phyloP scores from a whole-genome alignment of 2,888 invertebrate species.

The Empis livida region DNA sequence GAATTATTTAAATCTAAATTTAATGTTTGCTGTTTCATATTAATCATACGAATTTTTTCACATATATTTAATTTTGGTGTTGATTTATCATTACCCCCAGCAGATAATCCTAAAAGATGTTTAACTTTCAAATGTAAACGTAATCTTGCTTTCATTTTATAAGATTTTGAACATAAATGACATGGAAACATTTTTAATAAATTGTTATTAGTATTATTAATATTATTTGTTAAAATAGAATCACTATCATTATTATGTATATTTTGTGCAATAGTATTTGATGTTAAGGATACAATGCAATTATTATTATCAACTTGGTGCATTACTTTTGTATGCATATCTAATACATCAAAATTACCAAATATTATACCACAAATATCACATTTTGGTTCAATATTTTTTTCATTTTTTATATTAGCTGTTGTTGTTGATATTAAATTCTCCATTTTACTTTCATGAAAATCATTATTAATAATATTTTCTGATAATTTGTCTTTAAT shows the following conservation, averaged over 20 bases:
- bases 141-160: slow-evolving; percentile 69
- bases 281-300: background rate
- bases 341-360: slow-evolving; percentile 52
- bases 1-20: too few relatives aligned
- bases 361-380: slow-evolving; percentile 62
- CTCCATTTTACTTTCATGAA: too few relatives aligned
- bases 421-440: too few relatives aligned
- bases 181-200: slow-evolving; percentile 42
- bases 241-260: slow-evolving; percentile 18
- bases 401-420: too few relatives aligned
- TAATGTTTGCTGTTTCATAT: background rate
- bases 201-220: slow-evolving; percentile 27
- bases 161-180: slow-evolving; percentile 64
- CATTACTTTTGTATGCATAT: slow-evolving; percentile 61
- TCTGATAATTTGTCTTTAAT: too few relatives aligned
- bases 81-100: slow-evolving; percentile 4
- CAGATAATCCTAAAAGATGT: slow-evolving; percentile 39
- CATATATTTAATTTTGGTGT: slow-evolving; percentile 17
- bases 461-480: too few relatives aligned
- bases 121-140: slow-evolving; percentile 72
- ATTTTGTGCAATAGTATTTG: background rate
- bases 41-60: slow-evolving; percentile 2
- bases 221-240: slow-evolving; percentile 10
- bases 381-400: slow-evolving; percentile 32
- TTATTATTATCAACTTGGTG: slow-evolving; percentile 36